Evolutionary conservation across 1,140 invertebrate species (phyloP).

Genomic region (Metaphire vulgaris): DNA sequence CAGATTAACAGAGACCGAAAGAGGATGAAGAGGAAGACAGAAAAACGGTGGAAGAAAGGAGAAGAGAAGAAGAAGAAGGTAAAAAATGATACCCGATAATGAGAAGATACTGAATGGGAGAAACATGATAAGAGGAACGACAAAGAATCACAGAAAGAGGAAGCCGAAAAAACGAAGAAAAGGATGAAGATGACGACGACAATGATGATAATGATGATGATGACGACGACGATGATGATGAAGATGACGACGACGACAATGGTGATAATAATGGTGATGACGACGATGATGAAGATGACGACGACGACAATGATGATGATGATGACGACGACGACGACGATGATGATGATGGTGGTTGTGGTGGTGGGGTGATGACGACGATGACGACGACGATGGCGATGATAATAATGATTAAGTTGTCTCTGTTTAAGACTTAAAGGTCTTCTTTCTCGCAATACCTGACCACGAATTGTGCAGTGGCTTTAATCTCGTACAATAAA

Average conservation of each 20-base stretch:
- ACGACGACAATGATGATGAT: neutral
- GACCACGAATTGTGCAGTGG: too few relatives aligned
- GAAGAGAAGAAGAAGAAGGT: too few relatives aligned
- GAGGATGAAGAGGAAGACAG: conserved; percentile 2
- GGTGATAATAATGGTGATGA: neutral
- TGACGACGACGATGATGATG: neutral
- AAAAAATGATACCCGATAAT: too few relatives aligned
- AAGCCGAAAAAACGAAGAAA: too few relatives aligned
- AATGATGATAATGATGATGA: neutral
- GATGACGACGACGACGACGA: too few relatives aligned
- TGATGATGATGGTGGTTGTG: too few relatives aligned
- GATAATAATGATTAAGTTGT: neutral
- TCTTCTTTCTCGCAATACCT: neutral
- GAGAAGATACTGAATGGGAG: too few relatives aligned
- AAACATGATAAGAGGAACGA: neutral
- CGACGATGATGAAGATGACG: neutral
- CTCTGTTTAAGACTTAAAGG: neutral
- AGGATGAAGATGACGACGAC: too few relatives aligned
- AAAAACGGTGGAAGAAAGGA: too few relatives aligned
- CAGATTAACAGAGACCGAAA: too few relatives aligned
- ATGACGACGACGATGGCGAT: neutral
- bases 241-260: neutral
- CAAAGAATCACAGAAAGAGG: neutral
- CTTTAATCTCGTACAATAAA: too few relatives aligned
- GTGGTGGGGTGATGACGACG: too few relatives aligned